A percentile compares a stretch with the other conserved stretches of the same genome.
Conservation (phyloP, 1,140 invertebrate genomes). For the Aphis gossypii region DNA sequence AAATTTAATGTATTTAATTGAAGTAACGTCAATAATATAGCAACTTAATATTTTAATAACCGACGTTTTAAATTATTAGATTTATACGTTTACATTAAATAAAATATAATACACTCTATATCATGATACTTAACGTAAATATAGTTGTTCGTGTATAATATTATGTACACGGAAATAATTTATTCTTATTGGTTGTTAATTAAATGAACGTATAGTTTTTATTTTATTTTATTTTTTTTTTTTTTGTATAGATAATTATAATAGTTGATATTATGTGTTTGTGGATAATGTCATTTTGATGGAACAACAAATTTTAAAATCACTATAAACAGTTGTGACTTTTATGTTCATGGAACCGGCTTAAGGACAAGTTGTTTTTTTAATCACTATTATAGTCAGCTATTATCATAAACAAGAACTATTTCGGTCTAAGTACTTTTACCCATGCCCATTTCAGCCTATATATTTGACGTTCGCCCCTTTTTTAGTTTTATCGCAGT, state of each 20-base stretch:
- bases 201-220: neutral
- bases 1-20: neutral
- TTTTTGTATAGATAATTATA: no score
- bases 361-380: neutral
- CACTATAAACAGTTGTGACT: conserved; percentile 7
- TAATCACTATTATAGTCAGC: neutral
- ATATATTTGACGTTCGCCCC: neutral
- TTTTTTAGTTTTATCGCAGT: neutral
- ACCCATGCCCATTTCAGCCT: neutral
- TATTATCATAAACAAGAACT: conserved; percentile 18
- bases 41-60: neutral
- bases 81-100: neutral
- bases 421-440: conserved; percentile 11
- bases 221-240: neutral
- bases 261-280: neutral
- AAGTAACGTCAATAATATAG: neutral
- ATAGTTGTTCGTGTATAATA: no score
- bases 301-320: neutral
- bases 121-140: neutral
- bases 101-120: neutral
- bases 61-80: neutral
- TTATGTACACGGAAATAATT: neutral
- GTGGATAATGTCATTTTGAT: neutral
- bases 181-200: neutral
- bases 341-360: neutral